A percentile compares a stretch with the other conserved stretches of the same genome.
Evolutionary conservation across 2,888 invertebrate species (phyloP).

Genomic region (Liposcelis brunnea): DNA sequence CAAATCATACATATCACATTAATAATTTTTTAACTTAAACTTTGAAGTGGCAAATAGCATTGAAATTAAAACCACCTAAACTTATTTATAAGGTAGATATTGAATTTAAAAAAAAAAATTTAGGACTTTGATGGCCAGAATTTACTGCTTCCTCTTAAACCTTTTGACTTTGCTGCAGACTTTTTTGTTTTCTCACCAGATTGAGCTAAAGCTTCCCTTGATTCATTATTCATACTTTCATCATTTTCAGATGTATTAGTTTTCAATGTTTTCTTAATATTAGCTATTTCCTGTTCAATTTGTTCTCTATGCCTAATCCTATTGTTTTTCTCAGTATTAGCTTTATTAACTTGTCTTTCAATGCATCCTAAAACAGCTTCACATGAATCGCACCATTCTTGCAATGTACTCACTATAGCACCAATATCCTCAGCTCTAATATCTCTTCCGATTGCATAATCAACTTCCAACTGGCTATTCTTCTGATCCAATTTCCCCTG

Average conservation of each 20-base stretch:
- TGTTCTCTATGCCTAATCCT: constrained; percentile 61
- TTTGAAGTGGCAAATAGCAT: too few species aligned
- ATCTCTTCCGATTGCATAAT: constrained; percentile 86
- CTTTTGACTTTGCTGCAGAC: constrained; percentile 45
- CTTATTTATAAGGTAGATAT: constrained; percentile 97
- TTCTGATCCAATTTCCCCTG: constrained; percentile 93
- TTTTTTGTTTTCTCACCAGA: constrained; percentile 36
- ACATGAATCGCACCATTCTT: constrained; percentile 81
- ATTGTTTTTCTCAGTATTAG: constrained; percentile 69
- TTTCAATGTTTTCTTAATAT: constrained; percentile 77
- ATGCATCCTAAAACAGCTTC: constrained; percentile 77
- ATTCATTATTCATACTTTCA: constrained; percentile 64
- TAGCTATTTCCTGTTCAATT: constrained; percentile 71
- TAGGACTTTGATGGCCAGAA: constrained; percentile 33
- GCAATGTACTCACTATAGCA: constrained; percentile 61
- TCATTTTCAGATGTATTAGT: constrained; percentile 65
- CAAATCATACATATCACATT: too few species aligned
- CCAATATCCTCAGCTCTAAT: constrained; percentile 70
- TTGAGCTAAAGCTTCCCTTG: constrained; percentile 40
- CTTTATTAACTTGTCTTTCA: constrained; percentile 72
- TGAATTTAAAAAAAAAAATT: constrained; percentile 31
- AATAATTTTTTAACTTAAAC: too few species aligned
- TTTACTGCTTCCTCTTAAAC: constrained; percentile 44
- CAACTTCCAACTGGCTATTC: constrained; percentile 81
- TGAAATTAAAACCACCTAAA: too few species aligned